These are phyloP conservation scores for Bothrops jararaca DNA, from an alignment of 2,113 vertebrate genomes.

Conservation along the genomic window DNA sequence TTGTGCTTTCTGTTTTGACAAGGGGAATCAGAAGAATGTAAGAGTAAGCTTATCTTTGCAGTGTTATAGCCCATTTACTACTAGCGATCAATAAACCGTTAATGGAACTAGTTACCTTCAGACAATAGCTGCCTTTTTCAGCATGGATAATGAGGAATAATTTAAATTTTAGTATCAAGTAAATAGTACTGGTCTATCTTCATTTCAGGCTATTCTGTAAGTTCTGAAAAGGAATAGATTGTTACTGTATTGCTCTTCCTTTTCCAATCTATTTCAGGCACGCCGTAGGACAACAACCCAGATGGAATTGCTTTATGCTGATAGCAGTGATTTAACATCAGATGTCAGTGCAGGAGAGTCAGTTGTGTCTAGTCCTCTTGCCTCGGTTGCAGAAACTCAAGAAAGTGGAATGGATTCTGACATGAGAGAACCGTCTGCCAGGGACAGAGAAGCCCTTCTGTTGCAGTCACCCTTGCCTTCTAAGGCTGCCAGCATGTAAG, in stretches of 20 bases:
- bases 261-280: conserved; percentile 71
- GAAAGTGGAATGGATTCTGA: conserved; percentile 67
- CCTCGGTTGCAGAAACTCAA: conserved; percentile 73
- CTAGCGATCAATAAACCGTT: background rate
- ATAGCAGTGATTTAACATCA: conserved; percentile 76
- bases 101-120: background rate
- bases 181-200: background rate
- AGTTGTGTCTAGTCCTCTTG: conserved; percentile 67
- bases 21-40: background rate
- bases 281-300: conserved; percentile 94
- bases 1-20: background rate
- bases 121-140: background rate
- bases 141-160: background rate
- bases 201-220: background rate
- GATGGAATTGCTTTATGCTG: conserved; percentile 94
- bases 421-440: conserved; percentile 69
- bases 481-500: conserved; percentile 86
- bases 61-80: background rate
- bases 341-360: conserved; percentile 74
- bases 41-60: background rate
- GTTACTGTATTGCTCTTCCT: background rate
- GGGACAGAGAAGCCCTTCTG: conserved; percentile 76
- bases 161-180: background rate
- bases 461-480: conserved; percentile 77
- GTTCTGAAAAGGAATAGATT: background rate